Conservation (phyloP, 1,140 invertebrate genomes). For the Radopholus similis region DNA sequence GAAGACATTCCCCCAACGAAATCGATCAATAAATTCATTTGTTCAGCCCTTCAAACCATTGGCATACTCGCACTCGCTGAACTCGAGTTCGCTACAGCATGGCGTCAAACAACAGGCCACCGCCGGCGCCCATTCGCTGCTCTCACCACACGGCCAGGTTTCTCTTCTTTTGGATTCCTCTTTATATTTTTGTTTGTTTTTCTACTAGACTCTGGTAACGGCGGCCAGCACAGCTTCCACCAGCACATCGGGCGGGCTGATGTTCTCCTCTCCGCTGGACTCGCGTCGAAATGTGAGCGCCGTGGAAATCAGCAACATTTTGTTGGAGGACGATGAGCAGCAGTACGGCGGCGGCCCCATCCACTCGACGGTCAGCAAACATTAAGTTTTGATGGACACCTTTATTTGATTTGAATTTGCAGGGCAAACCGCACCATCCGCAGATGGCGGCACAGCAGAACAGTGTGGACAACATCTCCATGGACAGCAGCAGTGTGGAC, state of each 20-base stretch:
- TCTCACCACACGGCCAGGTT: neutral
- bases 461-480: conserved; percentile 3
- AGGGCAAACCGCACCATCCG: neutral
- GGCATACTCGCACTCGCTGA: neutral
- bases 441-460: neutral
- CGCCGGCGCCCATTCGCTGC: neutral
- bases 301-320: neutral
- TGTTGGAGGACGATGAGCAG: neutral
- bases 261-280: conserved; percentile 11
- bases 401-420: neutral
- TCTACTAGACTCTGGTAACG: neutral
- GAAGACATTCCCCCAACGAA: neutral
- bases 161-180: neutral
- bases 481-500: conserved; percentile 24
- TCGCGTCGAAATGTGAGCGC: neutral
- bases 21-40: neutral
- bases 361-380: neutral
- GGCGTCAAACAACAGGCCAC: neutral
- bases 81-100: neutral
- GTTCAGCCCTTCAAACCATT: conserved; percentile 10
- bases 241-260: conserved; percentile 1
- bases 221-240: neutral
- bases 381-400: neutral
- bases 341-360: no score
- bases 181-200: conserved; percentile 2